Conservation (phyloP, 2,797 vertebrate genomes). For the Pristis pectinata region DNA sequence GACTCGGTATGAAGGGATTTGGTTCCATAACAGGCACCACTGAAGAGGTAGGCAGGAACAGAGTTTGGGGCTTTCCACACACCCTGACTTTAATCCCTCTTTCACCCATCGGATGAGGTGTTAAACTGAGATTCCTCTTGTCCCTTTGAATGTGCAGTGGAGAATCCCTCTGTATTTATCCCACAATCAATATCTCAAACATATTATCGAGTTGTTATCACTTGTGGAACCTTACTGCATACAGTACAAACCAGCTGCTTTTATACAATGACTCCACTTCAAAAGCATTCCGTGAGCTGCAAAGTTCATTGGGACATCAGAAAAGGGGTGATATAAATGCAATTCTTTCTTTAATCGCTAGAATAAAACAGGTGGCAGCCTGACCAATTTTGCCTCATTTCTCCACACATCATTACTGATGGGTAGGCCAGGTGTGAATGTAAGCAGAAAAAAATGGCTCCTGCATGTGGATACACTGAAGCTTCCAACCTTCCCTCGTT, state of each 20-base stretch:
- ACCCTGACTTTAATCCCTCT: not conserved
- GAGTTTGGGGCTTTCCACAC: not conserved
- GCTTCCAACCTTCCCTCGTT: not conserved
- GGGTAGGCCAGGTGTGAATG: not conserved
- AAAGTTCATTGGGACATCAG: no score
- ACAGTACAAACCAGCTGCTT: not conserved
- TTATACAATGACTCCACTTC: not conserved
- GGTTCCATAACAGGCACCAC: not conserved
- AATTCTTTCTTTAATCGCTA: not conserved
- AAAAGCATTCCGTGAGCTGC: not conserved
- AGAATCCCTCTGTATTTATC: not conserved
- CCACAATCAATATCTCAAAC: not conserved
- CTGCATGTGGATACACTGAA: not conserved
- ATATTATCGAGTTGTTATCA: not conserved
- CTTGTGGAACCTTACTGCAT: not conserved
- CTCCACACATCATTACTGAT: not conserved
- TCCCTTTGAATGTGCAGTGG: not conserved
- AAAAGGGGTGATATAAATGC: not conserved
- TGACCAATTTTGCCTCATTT: not conserved
- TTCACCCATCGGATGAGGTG: not conserved
- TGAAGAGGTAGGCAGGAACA: not conserved
- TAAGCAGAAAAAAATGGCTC: not conserved
- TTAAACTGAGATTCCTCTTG: not conserved
- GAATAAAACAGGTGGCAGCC: not conserved
- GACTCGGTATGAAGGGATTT: not conserved